Evolutionary conservation across 2,113 vertebrate genomes (phyloP).

Genomic region (Apistogramma diplotaenia): DNA sequence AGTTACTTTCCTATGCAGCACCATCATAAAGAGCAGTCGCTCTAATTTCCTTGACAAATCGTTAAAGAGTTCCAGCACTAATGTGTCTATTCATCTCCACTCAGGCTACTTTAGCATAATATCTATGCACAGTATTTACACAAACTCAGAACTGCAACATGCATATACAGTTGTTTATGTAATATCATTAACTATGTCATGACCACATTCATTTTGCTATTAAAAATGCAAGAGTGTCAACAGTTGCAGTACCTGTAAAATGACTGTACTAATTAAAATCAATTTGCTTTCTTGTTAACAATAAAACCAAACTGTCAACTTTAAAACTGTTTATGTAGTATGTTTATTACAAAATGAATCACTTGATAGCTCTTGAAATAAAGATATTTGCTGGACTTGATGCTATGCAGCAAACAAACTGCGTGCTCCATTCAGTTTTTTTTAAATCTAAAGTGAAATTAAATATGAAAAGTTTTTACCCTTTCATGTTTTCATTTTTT

Average conservation of each 20-base stretch:
- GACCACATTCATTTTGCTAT: neutral
- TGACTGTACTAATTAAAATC: neutral
- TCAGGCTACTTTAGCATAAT: slow-evolving; percentile 43
- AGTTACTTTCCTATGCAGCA: slow-evolving; percentile 66
- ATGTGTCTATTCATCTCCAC: slow-evolving; percentile 65
- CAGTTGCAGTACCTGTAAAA: neutral
- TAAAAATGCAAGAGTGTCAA: neutral
- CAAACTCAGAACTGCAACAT: neutral
- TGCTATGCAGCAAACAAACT: neutral
- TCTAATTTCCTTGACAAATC: slow-evolving; percentile 78
- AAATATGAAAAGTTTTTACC: neutral
- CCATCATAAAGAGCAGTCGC: slow-evolving; percentile 60
- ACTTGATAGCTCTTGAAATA: neutral
- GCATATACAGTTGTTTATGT: neutral
- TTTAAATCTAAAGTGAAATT: neutral
- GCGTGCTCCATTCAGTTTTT: neutral
- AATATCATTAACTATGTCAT: neutral
- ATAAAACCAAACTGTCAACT: neutral
- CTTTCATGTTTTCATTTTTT: slow-evolving; percentile 15
- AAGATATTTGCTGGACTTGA: neutral
- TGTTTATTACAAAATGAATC: neutral
- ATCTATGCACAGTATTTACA: neutral
- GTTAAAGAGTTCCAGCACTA: slow-evolving; percentile 70
- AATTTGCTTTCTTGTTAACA: neutral
- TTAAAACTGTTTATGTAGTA: neutral